Base-by-base conservation (phyloP, 2,113 vertebrate genomes). In the Dissostichus mawsoni region DNA sequence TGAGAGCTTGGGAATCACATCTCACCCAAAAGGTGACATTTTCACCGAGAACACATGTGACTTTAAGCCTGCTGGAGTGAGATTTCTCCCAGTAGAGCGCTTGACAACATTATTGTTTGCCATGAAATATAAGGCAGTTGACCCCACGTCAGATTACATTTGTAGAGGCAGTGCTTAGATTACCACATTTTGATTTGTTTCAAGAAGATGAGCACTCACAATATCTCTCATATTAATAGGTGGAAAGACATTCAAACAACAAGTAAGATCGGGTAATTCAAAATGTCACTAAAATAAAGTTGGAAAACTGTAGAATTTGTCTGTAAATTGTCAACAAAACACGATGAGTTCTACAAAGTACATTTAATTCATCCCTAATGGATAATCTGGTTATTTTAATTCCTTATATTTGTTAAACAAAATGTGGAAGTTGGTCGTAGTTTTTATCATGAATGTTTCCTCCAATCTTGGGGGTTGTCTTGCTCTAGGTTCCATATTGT, bases 401-500 rank as follows among this genome's bases (percentile, higher is more conserved):
- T 13, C 13, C 29, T 62, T 62, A 1, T 61, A 5, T 57, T 11
- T 57, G 2, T 23, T 59, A 25, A 80, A 63, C 56, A 52, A n/a
- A 13, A 76, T 3, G 17, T 58, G 48, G 52, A 68, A 64, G 56
- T 64, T 3, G 16, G 11, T 53, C 1, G 25, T 73, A 7, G 48
- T 33, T 68, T 36, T 63, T 9, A 69, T 11, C 11, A 16, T 62
- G 18, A 67, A 72, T 52, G 56, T 77, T 76, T 86, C 51, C 25
- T 61, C 41, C 63, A 68, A 55, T 82, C 18, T 59, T 45, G 29
- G 5, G 18, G 62, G 45, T 81, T 20, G 41, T 68, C 59, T 44
- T 33, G 63, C 53, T 74, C 65, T 52, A 52, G 71, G 74, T 89
- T 83, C 77, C 75, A 77, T 55, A 70, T 56, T 74, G 59, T 83